Percentiles rank a stretch among this genome's conserved stretches.
These are phyloP conservation scores for Hyalella azteca DNA, from an alignment of 2,888 invertebrate genomes.

Conservation along the genomic window DNA sequence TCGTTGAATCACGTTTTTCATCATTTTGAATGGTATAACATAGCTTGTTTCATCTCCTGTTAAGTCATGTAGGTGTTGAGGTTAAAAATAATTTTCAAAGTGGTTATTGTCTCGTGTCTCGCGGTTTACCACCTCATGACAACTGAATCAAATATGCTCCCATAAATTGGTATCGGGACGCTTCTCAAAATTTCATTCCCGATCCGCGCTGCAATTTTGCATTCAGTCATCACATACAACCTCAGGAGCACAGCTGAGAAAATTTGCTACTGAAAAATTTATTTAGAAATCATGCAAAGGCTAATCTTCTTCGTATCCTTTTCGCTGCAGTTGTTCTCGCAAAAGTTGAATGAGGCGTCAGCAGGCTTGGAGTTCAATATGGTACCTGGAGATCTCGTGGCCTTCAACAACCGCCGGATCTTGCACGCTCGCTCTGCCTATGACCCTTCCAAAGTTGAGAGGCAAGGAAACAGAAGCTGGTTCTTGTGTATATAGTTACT, in stretches of 20 bases:
- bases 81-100: no score
- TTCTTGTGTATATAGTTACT: not conserved
- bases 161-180: no score
- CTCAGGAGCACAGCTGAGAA: not conserved
- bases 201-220: no score
- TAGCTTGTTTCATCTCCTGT: no score
- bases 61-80: no score
- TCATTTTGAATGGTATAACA: no score
- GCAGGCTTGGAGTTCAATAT: slow-evolving; percentile 61
- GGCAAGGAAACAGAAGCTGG: slow-evolving; percentile 57
- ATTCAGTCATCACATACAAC: no score
- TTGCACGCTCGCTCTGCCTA: slow-evolving; percentile 62
- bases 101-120: no score
- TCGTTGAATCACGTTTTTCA: no score
- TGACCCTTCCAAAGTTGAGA: slow-evolving; percentile 60
- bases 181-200: no score
- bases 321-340: slow-evolving; percentile 60
- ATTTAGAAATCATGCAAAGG: not conserved
- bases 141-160: no score
- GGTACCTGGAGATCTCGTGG: slow-evolving; percentile 63
- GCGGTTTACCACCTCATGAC: no score
- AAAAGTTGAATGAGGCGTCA: slow-evolving; percentile 61
- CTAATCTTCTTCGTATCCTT: not conserved
- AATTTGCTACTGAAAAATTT: not conserved
- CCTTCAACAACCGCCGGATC: slow-evolving; percentile 62